Evolutionary conservation across 2,888 invertebrate genomes (phyloP), one percentile per base, ranked within the genome.

Genomic region (Synanthedon andrenaeformis): DNA sequence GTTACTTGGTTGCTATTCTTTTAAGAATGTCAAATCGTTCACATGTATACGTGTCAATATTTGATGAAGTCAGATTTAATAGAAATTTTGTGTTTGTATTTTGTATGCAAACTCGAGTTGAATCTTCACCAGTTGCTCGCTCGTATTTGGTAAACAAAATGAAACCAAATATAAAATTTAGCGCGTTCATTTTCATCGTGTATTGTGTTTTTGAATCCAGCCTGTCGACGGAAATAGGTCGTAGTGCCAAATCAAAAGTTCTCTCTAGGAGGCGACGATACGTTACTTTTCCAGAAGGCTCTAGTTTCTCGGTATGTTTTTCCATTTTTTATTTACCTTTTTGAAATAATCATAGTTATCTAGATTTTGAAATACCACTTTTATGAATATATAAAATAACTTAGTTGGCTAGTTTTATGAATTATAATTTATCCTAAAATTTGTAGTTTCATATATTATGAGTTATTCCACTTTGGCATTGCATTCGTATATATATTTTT

Each of bases 231-330:
- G 58, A 55, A 51, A 50, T 62, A 54, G 55, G 19, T 53, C 54
- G 55, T 14, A 51, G 53, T 51, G 53, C 54, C 10, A 60, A 62
- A 52, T 71, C 79, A 13, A 84, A 73, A 59, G 64, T 84, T 61
- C 76, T 91, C 58, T 89, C 90, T 0, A 83, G 92, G 55, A 84
- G 79, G 57, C 90, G 89, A 63, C 83, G 92, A 64, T 92, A 91
- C 66, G 88, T 92, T 11, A 91, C 91, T 28, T 92, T 92, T 76
- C 92, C 92, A 1, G 92, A 92, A 72, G 92, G 92, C 13, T 90
- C 92, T 11, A 91, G 91, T 75, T 91, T 92, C 76, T 91, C 92
- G 56, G 92, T 92, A 67, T 90, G 90, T 88, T 55, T 35, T 35
- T 35, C 51, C 54, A 55, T 59, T 62, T 57, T 35, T 10, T 35